A percentile compares a stretch with the other conserved stretches of the same genome.
phyloP scores from a whole-genome alignment of 2,113 vertebrate species.

The Psilopsiagon aurifrons region DNA sequence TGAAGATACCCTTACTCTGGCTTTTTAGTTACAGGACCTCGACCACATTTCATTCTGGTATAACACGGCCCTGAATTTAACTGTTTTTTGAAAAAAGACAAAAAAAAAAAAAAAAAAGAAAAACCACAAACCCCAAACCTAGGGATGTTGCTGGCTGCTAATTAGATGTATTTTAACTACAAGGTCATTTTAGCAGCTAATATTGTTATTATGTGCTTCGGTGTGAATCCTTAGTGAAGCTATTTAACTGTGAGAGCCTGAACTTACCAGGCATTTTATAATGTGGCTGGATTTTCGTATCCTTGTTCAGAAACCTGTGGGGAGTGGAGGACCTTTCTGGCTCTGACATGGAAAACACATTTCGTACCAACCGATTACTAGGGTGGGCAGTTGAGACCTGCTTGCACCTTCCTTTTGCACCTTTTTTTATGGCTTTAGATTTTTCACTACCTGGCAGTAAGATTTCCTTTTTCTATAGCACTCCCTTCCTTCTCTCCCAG shows the following conservation, averaged over 20 bases:
- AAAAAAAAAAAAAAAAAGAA: constrained; percentile 14
- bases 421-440: not conserved
- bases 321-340: constrained; percentile 27
- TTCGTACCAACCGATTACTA: not conserved
- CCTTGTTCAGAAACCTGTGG: constrained; percentile 24
- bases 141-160: constrained; percentile 46
- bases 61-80: constrained; percentile 48
- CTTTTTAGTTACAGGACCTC: constrained; percentile 6
- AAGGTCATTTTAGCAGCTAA: constrained; percentile 72
- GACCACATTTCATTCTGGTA: not conserved
- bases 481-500: not conserved
- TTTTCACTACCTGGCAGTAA: not conserved
- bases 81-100: constrained; percentile 7
- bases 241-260: constrained; percentile 26
- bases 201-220: constrained; percentile 67
- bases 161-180: constrained; percentile 77
- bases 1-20: not conserved
- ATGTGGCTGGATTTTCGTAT: not conserved
- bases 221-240: constrained; percentile 61
- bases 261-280: constrained; percentile 51
- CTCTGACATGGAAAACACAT: not conserved
- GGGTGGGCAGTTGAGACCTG: not conserved
- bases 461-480: not conserved
- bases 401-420: not conserved
- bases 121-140: not conserved